A percentile compares a stretch with the other conserved stretches of the same genome.
Conservation (phyloP, 2,113 vertebrate species). For the Melanotaenia duboulayi region DNA sequence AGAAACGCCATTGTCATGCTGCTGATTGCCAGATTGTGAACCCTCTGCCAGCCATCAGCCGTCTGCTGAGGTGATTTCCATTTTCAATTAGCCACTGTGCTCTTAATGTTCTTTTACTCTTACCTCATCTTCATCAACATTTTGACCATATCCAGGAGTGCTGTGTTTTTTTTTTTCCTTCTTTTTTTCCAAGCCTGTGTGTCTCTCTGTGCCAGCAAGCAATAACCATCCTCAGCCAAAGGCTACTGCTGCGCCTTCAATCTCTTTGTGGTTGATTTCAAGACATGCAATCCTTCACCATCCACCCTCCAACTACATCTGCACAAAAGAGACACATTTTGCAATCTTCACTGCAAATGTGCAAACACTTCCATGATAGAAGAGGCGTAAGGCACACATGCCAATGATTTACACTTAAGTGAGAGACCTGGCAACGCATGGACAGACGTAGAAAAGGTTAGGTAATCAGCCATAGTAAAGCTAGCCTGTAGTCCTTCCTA, state of each 20-base stretch:
- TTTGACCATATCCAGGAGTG: conserved; percentile 62
- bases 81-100: conserved; percentile 59
- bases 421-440: conserved; percentile 58
- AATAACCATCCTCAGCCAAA: conserved; percentile 75
- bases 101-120: conserved; percentile 53
- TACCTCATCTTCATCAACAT: conserved; percentile 48
- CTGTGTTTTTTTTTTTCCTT: conserved; percentile 31
- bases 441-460: conserved; percentile 53
- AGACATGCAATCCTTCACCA: conserved; percentile 53
- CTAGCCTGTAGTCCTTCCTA: conserved; percentile 46
- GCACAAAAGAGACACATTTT: conserved; percentile 64
- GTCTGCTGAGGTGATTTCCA: conserved; percentile 57
- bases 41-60: conserved; percentile 54
- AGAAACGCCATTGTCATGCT: conserved; percentile 72
- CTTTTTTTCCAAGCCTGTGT: conserved; percentile 37
- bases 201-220: conserved; percentile 59
- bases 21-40: conserved; percentile 42
- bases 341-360: conserved; percentile 55
- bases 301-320: conserved; percentile 45
- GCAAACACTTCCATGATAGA: conserved; percentile 41
- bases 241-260: conserved; percentile 54
- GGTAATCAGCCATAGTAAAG: conserved; percentile 20
- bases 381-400: conserved; percentile 28
- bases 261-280: conserved; percentile 64
- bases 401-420: conserved; percentile 58